Conservation (phyloP, 2,797 vertebrate species). For the Phoxinus dragarum region DNA sequence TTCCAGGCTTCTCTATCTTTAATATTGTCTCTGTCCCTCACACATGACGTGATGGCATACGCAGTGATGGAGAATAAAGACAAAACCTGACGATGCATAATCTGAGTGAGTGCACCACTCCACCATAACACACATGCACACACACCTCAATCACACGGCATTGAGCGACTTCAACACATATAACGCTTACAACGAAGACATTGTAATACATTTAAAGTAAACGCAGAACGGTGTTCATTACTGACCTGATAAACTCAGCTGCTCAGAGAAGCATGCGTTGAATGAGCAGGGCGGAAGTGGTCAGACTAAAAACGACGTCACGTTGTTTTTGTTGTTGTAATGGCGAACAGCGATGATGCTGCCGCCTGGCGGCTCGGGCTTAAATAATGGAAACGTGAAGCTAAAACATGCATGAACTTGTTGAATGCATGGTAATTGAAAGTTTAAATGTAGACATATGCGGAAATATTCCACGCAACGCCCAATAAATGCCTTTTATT, state of each 20-base stretch:
- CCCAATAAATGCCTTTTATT: background rate
- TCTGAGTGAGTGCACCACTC: conserved; percentile 8
- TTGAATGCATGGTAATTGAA: background rate
- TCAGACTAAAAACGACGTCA: conserved; percentile 70
- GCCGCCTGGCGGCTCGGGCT: conserved; percentile 32
- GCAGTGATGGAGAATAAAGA: conserved; percentile 47
- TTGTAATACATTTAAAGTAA: background rate
- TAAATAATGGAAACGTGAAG: background rate
- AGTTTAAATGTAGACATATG: background rate
- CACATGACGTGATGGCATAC: background rate
- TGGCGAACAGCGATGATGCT: background rate
- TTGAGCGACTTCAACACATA: background rate
- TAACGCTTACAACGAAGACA: background rate
- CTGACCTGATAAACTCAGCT: conserved; percentile 70
- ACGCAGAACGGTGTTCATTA: background rate
- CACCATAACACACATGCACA: conserved; percentile 2
- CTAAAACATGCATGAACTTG: background rate
- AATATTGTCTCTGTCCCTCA: background rate
- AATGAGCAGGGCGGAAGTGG: conserved; percentile 71
- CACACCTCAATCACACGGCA: background rate
- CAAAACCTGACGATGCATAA: conserved; percentile 44
- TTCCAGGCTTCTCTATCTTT: background rate
- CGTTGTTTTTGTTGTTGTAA: conserved; percentile 53
- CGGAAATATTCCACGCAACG: background rate
- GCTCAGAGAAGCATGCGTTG: conserved; percentile 71